Evolutionary conservation across 2,888 invertebrate species (phyloP).

Genomic region (Cordylochernes scorpioides): DNA sequence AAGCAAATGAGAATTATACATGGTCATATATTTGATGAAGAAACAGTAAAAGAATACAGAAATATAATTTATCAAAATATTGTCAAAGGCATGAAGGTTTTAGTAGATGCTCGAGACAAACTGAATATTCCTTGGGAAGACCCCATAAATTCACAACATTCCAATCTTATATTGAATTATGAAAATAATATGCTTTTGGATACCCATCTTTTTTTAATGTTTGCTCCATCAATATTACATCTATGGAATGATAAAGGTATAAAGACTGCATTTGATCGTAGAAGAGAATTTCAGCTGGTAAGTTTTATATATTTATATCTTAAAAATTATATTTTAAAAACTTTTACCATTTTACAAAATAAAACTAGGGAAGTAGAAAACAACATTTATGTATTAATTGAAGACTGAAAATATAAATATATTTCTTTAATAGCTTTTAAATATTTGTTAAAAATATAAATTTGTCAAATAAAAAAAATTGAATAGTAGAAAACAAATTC

Average conservation of each 20-base stretch:
- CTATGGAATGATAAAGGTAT: slow-evolving; percentile 82
- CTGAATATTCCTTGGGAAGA: slow-evolving; percentile 39
- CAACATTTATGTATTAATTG: no score
- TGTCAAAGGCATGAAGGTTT: slow-evolving; percentile 81
- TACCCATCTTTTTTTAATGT: slow-evolving; percentile 51
- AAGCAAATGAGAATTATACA: slow-evolving; percentile 96
- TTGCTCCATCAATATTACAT: slow-evolving; percentile 49
- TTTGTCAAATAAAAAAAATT: no score
- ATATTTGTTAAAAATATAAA: no score
- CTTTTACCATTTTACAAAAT: no score
- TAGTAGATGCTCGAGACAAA: slow-evolving; percentile 84
- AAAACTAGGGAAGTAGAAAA: no score
- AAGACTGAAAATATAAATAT: no score
- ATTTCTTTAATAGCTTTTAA: no score
- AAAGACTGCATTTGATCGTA: slow-evolving; percentile 59
- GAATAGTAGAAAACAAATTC: no score
- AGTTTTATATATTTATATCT: slow-evolving; percentile 23
- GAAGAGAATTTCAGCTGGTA: slow-evolving; percentile 91
- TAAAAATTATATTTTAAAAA: no score
- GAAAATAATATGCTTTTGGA: slow-evolving; percentile 43
- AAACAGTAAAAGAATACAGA: slow-evolving; percentile 62
- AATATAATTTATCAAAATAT: slow-evolving; percentile 84
- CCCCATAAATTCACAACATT: slow-evolving; percentile 44
- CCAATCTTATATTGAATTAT: slow-evolving; percentile 49
- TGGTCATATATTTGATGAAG: slow-evolving; percentile 43